phyloP scores from a whole-genome alignment of 1,140 invertebrate species.

The Octopus bimaculoides region DNA sequence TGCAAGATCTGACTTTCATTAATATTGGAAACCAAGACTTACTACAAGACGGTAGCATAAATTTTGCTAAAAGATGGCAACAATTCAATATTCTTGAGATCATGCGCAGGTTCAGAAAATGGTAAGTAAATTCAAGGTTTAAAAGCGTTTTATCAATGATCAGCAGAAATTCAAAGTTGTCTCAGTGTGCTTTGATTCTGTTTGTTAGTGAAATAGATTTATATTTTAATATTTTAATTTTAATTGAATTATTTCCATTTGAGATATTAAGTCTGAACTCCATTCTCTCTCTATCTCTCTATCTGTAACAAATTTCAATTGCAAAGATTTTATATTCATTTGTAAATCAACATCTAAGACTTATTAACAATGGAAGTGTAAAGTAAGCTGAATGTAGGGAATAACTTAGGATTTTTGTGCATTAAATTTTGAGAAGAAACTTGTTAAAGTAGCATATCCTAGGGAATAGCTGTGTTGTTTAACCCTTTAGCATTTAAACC shows the following conservation, averaged over 20 bases:
- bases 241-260: too few relatives aligned
- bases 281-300: too few relatives aligned
- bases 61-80: constrained; percentile 97
- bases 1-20: constrained; percentile 98
- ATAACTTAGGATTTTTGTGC: neutral
- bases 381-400: neutral
- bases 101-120: constrained; percentile 94
- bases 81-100: constrained; percentile 97
- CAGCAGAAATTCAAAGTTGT: too few relatives aligned
- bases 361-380: neutral
- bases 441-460: too few relatives aligned
- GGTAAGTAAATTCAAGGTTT: constrained; percentile 63
- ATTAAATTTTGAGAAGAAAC: too few relatives aligned
- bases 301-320: neutral
- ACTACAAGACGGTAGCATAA: constrained; percentile 77
- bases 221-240: too few relatives aligned
- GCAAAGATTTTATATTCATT: neutral
- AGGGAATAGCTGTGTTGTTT: too few relatives aligned
- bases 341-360: neutral
- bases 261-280: too few relatives aligned
- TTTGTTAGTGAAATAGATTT: too few relatives aligned
- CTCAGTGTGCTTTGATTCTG: too few relatives aligned
- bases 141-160: neutral
- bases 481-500: too few relatives aligned
- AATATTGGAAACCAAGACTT: constrained; percentile 94